Base-by-base conservation (phyloP, 2,888 invertebrate species). In the Pristionchus arcanus region DNA sequence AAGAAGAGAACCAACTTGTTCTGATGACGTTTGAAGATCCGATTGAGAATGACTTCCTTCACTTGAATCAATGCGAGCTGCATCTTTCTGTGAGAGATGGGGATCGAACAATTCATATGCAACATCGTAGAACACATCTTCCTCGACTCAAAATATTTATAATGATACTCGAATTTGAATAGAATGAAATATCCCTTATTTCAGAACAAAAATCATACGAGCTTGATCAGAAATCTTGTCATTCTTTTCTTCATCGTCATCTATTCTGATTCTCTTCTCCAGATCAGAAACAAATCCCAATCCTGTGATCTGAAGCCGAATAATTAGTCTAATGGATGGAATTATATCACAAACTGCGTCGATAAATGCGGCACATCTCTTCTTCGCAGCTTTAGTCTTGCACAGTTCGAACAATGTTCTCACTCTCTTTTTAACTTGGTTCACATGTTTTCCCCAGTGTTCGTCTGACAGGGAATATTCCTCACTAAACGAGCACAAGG, bases 81-180 rank as follows among this genome's bases (percentile, higher is more conserved):
- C 16, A 13, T 37, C 87, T n/a, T 53, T 74, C 11, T 74, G 31
- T 4, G 49, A 49, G 5, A 88, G 55, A 74, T 74, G 37, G 15
- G 88, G 88, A 49, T 88, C 88, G 55, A 34, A 88, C n/a, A 88
- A 55, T 31, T 88, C 74, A 49, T 88, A 88, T 25, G 25, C 25
- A 53, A 88, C 88, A 74, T 88, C 88, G 37, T 71, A 37, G 74
- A 88, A 88, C 31, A 55, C 16, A 84, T 86, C 86, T 37, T 55
- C 37, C 4, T 31, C 77, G 5, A 28, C 34, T 77, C 13, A 77
- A 15, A 77, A 16, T 77, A 49, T 49, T 49, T 13, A 49, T 49
- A 49, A 49, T 49, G 13, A 49, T 7, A 49, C 42, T 49, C 42
- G 42, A 13, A 49, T 49, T 49, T 49, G 13, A 49, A 49, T 49